These are phyloP conservation scores for Chionomys nivalis DNA, from an alignment of 2,113 vertebrate genomes.

Conservation along the genomic window DNA sequence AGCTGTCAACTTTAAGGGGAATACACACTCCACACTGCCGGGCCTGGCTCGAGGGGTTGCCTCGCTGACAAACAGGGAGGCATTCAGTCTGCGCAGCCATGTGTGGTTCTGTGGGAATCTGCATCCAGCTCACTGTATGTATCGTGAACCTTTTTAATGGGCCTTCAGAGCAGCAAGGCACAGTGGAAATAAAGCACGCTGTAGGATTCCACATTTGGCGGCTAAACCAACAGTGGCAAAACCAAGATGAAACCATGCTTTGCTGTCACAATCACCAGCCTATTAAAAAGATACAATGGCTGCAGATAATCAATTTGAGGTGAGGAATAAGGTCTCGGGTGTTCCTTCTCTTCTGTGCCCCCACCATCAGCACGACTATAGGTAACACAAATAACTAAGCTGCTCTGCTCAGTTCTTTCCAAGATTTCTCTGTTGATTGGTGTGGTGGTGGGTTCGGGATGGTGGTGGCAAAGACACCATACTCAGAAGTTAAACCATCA, in stretches of 20 bases:
- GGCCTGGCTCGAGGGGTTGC: fast-evolving
- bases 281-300: background rate
- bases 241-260: background rate
- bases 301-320: background rate
- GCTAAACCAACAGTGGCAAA: background rate
- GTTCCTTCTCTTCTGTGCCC: fast-evolving
- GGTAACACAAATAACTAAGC: background rate
- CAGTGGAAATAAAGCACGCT: fast-evolving
- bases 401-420: background rate
- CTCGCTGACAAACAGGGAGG: background rate
- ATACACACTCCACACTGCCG: too few relatives aligned
- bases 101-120: background rate
- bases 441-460: background rate
- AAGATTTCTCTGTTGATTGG: background rate
- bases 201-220: fast-evolving
- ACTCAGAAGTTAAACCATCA: background rate
- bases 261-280: background rate
- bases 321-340: background rate
- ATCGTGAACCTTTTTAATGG: background rate
- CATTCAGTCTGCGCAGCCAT: background rate
- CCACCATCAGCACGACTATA: background rate
- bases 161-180: background rate
- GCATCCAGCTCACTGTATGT: background rate
- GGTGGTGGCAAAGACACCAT: fast-evolving
- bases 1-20: background rate